phyloP scores from a whole-genome alignment of 1,140 invertebrate species.

The Matsumurasca onukii region DNA sequence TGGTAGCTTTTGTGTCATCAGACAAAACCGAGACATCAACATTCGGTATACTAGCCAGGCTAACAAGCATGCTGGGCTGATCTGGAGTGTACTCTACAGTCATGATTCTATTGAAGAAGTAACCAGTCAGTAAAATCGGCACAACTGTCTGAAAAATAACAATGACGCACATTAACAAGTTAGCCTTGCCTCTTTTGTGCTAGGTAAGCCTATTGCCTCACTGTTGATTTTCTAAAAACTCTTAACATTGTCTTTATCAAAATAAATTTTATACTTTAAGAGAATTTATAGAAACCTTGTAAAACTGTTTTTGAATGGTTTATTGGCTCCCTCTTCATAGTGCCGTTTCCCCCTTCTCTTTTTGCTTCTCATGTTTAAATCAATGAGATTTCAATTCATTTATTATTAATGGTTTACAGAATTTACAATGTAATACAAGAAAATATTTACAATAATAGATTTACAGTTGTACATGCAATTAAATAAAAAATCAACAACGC shows the following conservation, averaged over 20 bases:
- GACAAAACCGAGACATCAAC: neutral
- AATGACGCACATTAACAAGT: neutral
- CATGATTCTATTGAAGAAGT: neutral
- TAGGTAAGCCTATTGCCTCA: neutral
- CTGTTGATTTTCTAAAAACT: neutral
- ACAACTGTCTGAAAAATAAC: neutral
- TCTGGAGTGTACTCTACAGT: neutral
- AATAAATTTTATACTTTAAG: neutral
- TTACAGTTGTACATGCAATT: neutral
- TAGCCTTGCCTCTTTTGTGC: neutral
- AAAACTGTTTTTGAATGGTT: neutral
- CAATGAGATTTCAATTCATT: too few relatives aligned
- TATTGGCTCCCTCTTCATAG: neutral
- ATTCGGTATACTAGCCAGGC: neutral
- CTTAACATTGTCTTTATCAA: neutral
- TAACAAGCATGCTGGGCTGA: neutral
- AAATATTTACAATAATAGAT: neutral
- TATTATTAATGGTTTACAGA: too few relatives aligned
- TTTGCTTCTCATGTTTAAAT: too few relatives aligned
- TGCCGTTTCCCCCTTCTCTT: too few relatives aligned
- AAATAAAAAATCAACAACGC: neutral
- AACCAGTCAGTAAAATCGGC: neutral
- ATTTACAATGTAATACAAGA: too few relatives aligned
- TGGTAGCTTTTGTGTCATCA: neutral
- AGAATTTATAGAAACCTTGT: neutral